These are phyloP conservation scores for Halocaridina rubra DNA, from an alignment of 2,888 invertebrate species.

Conservation along the genomic window DNA sequence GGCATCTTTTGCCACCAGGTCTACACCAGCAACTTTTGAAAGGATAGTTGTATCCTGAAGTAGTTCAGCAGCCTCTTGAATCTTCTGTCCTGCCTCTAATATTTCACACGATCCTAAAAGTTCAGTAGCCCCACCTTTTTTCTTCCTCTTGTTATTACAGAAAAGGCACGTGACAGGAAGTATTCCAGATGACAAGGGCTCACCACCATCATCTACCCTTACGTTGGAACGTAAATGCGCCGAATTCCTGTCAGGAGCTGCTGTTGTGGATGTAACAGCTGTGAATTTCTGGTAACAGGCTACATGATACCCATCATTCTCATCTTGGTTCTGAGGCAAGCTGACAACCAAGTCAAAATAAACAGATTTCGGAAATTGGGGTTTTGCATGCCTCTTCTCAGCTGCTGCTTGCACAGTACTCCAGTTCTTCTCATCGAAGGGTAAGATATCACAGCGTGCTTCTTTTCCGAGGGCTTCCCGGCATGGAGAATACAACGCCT, in stretches of 20 bases:
- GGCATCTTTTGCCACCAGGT: too few relatives aligned
- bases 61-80: too few relatives aligned
- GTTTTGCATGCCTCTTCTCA: background rate
- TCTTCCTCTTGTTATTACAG: too few relatives aligned
- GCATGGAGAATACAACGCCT: background rate
- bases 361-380: background rate
- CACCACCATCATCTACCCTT: too few relatives aligned
- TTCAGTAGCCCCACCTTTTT: too few relatives aligned
- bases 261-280: constrained; percentile 1
- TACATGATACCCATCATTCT: too few relatives aligned
- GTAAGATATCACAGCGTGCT: background rate
- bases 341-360: background rate
- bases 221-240: background rate
- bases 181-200: too few relatives aligned
- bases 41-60: too few relatives aligned
- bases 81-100: too few relatives aligned
- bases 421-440: background rate
- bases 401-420: background rate
- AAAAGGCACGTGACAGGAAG: too few relatives aligned
- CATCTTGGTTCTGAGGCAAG: background rate
- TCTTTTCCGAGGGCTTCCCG: background rate
- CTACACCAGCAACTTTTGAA: too few relatives aligned
- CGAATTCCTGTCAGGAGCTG: background rate
- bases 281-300: constrained; percentile 19
- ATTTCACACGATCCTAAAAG: too few relatives aligned